phyloP scores from a whole-genome alignment of 2,797 vertebrate genomes.

The Mus caroli region DNA sequence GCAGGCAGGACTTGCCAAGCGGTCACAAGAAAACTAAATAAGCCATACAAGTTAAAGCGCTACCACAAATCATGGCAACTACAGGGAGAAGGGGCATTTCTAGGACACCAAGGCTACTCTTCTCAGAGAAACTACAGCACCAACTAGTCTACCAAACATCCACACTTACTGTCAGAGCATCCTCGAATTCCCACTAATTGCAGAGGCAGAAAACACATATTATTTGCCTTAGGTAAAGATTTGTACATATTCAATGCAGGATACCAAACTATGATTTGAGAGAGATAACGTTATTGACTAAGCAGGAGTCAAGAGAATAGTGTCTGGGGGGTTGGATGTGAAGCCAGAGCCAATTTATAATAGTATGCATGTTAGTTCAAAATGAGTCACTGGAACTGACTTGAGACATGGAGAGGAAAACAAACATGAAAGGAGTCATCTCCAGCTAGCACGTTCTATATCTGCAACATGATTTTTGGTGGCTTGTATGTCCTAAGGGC shows the following conservation, averaged over 20 bases:
- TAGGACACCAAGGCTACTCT: neutral
- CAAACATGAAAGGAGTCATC: neutral
- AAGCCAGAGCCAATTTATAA: conserved; percentile 2
- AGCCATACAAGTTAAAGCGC: conserved; percentile 56
- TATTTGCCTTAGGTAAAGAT: conserved; percentile 65
- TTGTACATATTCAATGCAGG: neutral
- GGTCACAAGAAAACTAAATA: conserved; percentile 56
- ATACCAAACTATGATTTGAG: neutral
- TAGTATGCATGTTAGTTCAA: neutral
- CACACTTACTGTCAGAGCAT: conserved; percentile 77
- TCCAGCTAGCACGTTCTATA: neutral
- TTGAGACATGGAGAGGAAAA: neutral
- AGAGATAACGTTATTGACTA: neutral
- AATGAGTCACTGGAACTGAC: neutral
- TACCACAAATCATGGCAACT: conserved; percentile 52
- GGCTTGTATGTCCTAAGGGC: neutral
- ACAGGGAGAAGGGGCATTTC: conserved; percentile 24
- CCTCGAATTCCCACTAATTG: conserved; percentile 73
- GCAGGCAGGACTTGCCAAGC: conserved; percentile 60
- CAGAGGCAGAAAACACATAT: conserved; percentile 76
- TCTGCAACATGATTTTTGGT: conserved; percentile 5
- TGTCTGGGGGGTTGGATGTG: neutral
- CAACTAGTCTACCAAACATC: neutral
- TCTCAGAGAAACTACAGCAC: neutral
- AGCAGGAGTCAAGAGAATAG: neutral